Evolutionary conservation across 1,140 invertebrate genomes (phyloP).

Genomic region (Brachionus koreanus): DNA sequence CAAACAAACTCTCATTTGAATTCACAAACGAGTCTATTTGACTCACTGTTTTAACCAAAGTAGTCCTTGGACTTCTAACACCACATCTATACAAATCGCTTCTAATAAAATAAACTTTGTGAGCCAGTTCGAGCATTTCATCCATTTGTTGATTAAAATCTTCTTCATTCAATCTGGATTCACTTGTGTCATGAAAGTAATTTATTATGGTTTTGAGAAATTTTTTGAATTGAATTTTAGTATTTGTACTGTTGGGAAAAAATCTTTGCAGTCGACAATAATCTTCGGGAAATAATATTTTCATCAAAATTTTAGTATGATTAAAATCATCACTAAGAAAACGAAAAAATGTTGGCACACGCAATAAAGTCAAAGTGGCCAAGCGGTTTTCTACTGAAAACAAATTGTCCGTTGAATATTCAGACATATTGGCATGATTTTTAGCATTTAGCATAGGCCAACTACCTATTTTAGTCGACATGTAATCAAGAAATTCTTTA

Average conservation of each 20-base stretch:
- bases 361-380: background rate
- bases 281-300: background rate
- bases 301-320: background rate
- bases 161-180: background rate
- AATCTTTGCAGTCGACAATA: conserved; percentile 10
- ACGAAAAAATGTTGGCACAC: conserved; percentile 1
- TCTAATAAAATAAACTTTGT: conserved; percentile 13
- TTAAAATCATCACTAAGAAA: background rate
- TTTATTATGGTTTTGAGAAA: background rate
- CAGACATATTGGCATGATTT: background rate
- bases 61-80: background rate
- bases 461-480: background rate
- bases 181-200: background rate
- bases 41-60: background rate
- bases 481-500: background rate
- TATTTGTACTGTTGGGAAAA: background rate
- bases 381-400: background rate
- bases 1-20: conserved; percentile 1
- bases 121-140: conserved; percentile 16
- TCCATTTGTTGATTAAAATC: conserved; percentile 8
- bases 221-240: background rate
- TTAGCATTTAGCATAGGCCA: conserved; percentile 3
- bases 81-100: background rate
- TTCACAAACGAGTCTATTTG: background rate
- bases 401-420: background rate